Evolutionary conservation across 2,113 vertebrate genomes (phyloP).

Genomic region (Cottus gobio): DNA sequence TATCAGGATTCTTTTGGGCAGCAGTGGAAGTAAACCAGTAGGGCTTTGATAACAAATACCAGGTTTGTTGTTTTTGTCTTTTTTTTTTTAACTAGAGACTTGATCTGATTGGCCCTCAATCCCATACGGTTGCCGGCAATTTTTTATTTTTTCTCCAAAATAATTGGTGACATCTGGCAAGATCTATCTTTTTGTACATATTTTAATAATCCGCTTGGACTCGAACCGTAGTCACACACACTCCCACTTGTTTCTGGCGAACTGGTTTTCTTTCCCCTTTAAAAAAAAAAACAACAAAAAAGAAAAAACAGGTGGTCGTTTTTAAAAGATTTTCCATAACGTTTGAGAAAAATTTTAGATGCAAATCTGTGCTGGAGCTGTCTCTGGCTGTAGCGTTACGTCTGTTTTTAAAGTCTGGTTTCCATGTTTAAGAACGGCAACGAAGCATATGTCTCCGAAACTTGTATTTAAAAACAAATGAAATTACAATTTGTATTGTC

Average conservation of each 20-base stretch:
- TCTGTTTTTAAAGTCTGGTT: constrained; percentile 93
- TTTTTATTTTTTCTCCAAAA: constrained; percentile 17
- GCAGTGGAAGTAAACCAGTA: constrained; percentile 97
- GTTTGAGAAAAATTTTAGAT: constrained; percentile 82
- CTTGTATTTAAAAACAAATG: constrained; percentile 87
- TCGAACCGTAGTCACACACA: constrained; percentile 86
- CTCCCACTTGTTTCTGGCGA: constrained; percentile 94
- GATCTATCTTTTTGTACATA: constrained; percentile 92
- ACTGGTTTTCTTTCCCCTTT: constrained; percentile 88
- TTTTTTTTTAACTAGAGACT: constrained; percentile 86
- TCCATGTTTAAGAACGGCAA: constrained; percentile 89
- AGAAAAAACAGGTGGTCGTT: constrained; percentile 37
- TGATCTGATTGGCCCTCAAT: constrained; percentile 90
- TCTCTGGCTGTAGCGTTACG: constrained; percentile 92
- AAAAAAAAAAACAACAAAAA: constrained; percentile 1
- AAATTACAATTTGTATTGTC: constrained; percentile 94
- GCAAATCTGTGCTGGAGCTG: constrained; percentile 90
- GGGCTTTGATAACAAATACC: constrained; percentile 84
- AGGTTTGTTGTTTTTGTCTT: constrained; percentile 68
- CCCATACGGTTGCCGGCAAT: constrained; percentile 87
- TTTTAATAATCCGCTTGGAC: constrained; percentile 97
- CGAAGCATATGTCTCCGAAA: constrained; percentile 90
- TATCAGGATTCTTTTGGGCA: constrained; percentile 99
- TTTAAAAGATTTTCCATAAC: constrained; percentile 80
- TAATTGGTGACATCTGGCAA: constrained; percentile 96